Base-by-base conservation (phyloP, 1,140 invertebrate genomes). In the Penaeus indicus region DNA sequence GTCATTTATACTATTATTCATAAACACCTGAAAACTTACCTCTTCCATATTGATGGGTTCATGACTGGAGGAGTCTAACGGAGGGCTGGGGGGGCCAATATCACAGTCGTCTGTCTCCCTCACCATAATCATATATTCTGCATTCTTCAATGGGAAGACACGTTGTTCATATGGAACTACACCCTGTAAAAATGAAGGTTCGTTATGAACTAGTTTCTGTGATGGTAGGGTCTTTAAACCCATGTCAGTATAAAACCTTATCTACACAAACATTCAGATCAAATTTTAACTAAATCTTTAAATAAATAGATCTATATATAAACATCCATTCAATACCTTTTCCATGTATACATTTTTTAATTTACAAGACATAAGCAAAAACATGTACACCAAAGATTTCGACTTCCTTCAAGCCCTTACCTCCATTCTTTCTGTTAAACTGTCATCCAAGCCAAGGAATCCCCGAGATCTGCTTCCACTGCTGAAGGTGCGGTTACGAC, bases 131-230 rank as follows among this genome's bases (percentile, higher is more conserved):
- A 95, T 93, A 91, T 95, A 96, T 11, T 94, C 93, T 54, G 95
- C 94, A 63, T 97, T 96, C 1, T 93, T 91, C 38, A 97, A 92
- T 11, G 97, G 97, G 93, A 97, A 98, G 79, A 92, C 92, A 91
- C 96, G 94, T 13, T 94, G 94, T 25, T 96, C 95, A 92, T 96
- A 97, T 25, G 96, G 96, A 89, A 94, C 92, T 0, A 92, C 84
- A 25, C 88, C 89, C 85, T 91, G 88, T n/a, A 79, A 82, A 75
- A 27, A 62, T 64, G 86, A 84, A 85, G 88, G 89, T 64, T 60
- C 21, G 47, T 88, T 72, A 60, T 86, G 27, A 21, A 25, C n/a
- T 32, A 72, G 18, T 67, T 7, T 25, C 11, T 67, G 8, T 67
- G 64, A 22, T 5, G 11, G 84, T 27, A 42, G 4, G 7, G 38